Evolutionary conservation across 2,113 vertebrate species (phyloP).

Genomic region (Coryphaenoides rupestris): DNA sequence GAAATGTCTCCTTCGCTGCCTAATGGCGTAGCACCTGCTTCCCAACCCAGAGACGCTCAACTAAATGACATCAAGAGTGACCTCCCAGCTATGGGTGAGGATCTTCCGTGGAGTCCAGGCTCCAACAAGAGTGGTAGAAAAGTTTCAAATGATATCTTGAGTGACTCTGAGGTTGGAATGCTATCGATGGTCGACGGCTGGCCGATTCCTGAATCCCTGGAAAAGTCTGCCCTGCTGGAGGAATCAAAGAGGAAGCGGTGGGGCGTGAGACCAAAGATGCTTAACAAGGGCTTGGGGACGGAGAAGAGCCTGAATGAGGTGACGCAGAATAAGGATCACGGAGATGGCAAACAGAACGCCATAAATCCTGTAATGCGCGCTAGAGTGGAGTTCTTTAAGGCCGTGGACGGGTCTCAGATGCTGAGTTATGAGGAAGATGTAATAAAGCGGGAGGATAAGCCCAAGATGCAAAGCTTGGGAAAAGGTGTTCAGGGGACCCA

Average conservation of each 20-base stretch:
- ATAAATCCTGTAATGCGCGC: conserved; percentile 22
- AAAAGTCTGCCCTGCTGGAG: not conserved
- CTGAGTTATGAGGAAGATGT: conserved; percentile 62
- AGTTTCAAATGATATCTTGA: too few species aligned
- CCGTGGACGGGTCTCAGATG: conserved; percentile 34
- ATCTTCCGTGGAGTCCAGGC: too few species aligned
- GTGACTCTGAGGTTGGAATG: too few species aligned
- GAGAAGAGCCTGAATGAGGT: conserved; percentile 1
- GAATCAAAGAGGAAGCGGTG: conserved; percentile 1
- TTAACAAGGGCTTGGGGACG: not conserved
- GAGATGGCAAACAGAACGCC: not conserved
- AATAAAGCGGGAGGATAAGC: not conserved
- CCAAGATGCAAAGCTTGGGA: not conserved
- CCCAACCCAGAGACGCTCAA: not conserved
- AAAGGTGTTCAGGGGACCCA: not conserved
- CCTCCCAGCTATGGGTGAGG: too few species aligned
- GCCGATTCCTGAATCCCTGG: not conserved
- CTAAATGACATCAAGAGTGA: not conserved
- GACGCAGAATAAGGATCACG: not conserved
- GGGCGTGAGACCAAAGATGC: conserved; percentile 3
- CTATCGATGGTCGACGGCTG: not conserved
- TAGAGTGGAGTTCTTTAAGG: conserved; percentile 41
- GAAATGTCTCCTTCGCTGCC: too few species aligned
- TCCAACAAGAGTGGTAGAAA: too few species aligned
- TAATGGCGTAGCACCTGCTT: too few species aligned